Base-by-base conservation (phyloP, 2,888 invertebrate genomes). In the Phymatocera aterrima region DNA sequence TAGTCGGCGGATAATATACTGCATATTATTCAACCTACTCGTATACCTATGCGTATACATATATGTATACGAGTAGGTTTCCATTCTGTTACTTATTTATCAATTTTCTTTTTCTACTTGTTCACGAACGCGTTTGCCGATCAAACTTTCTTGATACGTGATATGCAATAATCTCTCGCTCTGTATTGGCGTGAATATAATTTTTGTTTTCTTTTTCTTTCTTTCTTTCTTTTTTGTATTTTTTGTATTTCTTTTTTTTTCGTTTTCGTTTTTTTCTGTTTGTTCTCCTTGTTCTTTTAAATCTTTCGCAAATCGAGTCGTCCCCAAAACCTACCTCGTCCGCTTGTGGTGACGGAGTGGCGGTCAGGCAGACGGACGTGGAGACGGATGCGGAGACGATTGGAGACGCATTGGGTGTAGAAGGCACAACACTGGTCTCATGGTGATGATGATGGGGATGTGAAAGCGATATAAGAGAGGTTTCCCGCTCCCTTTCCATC, bases 401-500 rank as follows among this genome's bases (percentile, higher is more conserved):
- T 87, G 90, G 89, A 86, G 84, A 88, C 82, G 87, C 88, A 85
- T 89, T 89, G 87, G 89, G 87, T 85, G 88, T 87, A 81, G 87
- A 86, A 79, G 87, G 74, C 57, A 75, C 74, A 75, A 75, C 74
- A 57, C 54, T 75, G 57, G 74, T 75, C 74, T 87, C 81, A 85
- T 86, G 83, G 85, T 86, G 83, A 83, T 86, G 82, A 82, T 85
- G 82, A 83, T 86, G 88, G 84, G 87, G 85, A 87, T 89, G 90
- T 87, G 86, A 88, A 86, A 87, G 89, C 89, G 85, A 90, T 85
- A 87, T 86, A 79, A 93, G 88, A 92, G 95, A 90, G 90, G 93
- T 93, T 87, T 95, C 95, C 84, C 94, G 93, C 87, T 94, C 94
- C 74, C 94, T 93, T 85, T 96, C 96, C 91, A 95, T 92, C 78